These are phyloP conservation scores for Agrenia bidenticulata DNA, from an alignment of 2,888 invertebrate species.

Conservation along the genomic window DNA sequence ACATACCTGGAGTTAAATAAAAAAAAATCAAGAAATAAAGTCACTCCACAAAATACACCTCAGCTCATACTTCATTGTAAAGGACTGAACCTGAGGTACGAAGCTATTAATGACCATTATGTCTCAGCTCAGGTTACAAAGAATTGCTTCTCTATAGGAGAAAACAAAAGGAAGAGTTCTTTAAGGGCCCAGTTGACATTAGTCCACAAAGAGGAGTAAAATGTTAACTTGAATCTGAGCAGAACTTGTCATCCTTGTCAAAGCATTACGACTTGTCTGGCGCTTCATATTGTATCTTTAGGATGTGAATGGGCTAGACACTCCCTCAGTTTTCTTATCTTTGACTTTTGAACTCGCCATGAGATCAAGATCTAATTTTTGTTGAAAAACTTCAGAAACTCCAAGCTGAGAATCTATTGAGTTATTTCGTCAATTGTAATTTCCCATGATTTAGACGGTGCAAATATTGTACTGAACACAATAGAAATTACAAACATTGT, in stretches of 20 bases:
- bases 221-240: constrained; percentile 18
- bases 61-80: too few species aligned
- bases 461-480: too few species aligned
- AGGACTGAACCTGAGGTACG: too few species aligned
- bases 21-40: too few species aligned
- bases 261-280: constrained; percentile 30
- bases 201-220: not conserved
- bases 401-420: too few species aligned
- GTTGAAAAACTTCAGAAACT: constrained; percentile 9
- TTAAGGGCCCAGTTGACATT: not conserved
- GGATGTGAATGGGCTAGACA: not conserved
- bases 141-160: not conserved
- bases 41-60: too few species aligned
- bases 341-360: not conserved
- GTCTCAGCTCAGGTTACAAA: too few species aligned
- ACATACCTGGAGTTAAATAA: too few species aligned
- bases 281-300: constrained; percentile 11
- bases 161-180: not conserved
- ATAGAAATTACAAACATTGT: too few species aligned
- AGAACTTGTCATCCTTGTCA: constrained; percentile 20
- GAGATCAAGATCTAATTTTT: not conserved
- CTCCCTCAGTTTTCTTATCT: constrained; percentile 2
- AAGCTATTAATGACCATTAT: too few species aligned
- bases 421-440: not conserved
- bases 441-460: too few species aligned